A percentile compares a stretch with the other conserved stretches of the same genome.
Evolutionary conservation across 2,888 invertebrate species (phyloP).

Genomic region (Tenthredo distinguenda): DNA sequence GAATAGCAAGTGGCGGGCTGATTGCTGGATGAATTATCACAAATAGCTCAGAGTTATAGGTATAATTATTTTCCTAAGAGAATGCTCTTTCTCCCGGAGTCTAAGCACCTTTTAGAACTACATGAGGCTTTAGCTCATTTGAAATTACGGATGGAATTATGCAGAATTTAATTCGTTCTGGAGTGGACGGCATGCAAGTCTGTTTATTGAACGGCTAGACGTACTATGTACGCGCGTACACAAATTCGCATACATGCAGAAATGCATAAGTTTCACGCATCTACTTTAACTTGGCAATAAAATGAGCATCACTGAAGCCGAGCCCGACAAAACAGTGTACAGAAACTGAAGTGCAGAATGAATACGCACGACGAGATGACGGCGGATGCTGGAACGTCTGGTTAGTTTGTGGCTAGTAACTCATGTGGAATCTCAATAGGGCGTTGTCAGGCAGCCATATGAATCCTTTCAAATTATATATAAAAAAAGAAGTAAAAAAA

Average conservation of each 20-base stretch:
- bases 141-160: constrained; percentile 17
- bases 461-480: constrained; percentile 40
- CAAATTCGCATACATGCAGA: background rate
- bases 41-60: background rate
- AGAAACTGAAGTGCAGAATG: constrained; percentile 58
- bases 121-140: background rate
- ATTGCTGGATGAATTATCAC: background rate
- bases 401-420: constrained; percentile 60
- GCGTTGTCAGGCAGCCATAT: constrained; percentile 37
- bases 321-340: constrained; percentile 55
- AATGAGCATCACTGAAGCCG: constrained; percentile 10
- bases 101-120: background rate
- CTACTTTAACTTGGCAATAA: background rate
- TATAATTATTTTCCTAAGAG: background rate
- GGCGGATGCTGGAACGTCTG: constrained; percentile 54
- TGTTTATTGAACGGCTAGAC: background rate
- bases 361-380: constrained; percentile 51
- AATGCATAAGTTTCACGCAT: background rate
- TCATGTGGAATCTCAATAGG: constrained; percentile 53
- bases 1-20: background rate
- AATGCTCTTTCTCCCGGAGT: background rate
- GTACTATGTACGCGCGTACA: background rate
- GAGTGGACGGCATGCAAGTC: background rate
- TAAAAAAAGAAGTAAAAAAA: background rate
- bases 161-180: background rate